These are phyloP conservation scores for Drosophila tropicalis DNA, from an alignment of 1,140 invertebrate species.

Conservation along the genomic window DNA sequence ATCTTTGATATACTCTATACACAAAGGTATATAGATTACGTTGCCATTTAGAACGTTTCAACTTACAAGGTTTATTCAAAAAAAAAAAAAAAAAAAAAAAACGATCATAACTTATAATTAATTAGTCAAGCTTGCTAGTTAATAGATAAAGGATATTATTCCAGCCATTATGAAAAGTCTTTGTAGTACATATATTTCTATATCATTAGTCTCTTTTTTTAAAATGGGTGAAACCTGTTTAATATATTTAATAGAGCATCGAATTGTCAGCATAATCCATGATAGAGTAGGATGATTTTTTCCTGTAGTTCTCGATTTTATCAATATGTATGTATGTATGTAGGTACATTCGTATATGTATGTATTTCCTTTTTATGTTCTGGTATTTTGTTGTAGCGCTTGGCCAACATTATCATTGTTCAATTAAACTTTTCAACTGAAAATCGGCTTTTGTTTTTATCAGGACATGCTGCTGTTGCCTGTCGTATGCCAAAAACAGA, in stretches of 20 bases:
- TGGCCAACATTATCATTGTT: slow-evolving; percentile 75
- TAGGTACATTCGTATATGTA: too few species aligned
- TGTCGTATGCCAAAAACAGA: slow-evolving; percentile 74
- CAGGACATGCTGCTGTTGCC: slow-evolving; percentile 38
- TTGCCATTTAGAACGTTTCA: too few species aligned
- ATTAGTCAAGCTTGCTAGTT: too few species aligned
- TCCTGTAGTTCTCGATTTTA: not conserved
- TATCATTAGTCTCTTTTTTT: too few species aligned
- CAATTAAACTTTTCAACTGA: slow-evolving; percentile 81
- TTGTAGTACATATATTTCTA: too few species aligned
- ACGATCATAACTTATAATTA: too few species aligned
- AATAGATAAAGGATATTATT: too few species aligned
- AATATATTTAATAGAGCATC: not conserved
- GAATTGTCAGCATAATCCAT: not conserved
- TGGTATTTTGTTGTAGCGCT: slow-evolving; percentile 53
- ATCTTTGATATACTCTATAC: not conserved
- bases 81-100: too few species aligned
- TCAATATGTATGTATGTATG: slow-evolving; percentile 13
- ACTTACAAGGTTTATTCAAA: too few species aligned
- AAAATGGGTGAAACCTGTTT: too few species aligned
- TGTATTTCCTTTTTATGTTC: slow-evolving; percentile 52
- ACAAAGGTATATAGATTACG: not conserved
- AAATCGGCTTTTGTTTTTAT: slow-evolving; percentile 80
- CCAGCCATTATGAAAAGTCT: too few species aligned
- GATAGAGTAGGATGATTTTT: not conserved